Evolutionary conservation across 2,113 vertebrate genomes (phyloP), one percentile per base, ranked within the genome.

Genomic region (Ariopsis seemanni): DNA sequence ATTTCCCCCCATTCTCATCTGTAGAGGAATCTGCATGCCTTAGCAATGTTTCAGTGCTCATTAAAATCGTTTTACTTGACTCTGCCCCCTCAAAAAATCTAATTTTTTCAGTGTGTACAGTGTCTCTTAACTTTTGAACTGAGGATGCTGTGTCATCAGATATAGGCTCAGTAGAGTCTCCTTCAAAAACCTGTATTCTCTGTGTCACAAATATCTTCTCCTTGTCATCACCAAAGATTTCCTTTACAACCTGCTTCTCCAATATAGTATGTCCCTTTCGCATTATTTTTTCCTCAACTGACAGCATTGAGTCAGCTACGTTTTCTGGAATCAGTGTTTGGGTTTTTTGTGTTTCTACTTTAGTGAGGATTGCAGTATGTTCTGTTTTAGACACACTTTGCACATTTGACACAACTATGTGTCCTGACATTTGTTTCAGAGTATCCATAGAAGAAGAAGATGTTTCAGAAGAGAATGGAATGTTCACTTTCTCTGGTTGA

Each of bases 51-150:
- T 90, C 85, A 71, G 71, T 63, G 81, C 86, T 53, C 5, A 81
- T 7, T 81, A 75, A 15, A n/a, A 30, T 50, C 42, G 34, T 62
- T 89, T 94, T 88, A 92, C 87, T 93, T 72, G 71, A 91, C 60
- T 93, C 88, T 48, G 81, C 88, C 12, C 83, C 89, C 11, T 96
- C 94, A 88, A 96, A 96, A 92, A 96, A 96, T 88, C 63, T 94
- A 92, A 96, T 95, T 92, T 96, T 96, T 63, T 96, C 95, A 17
- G 92, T 87, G 91, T 95, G 95, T 87, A 96, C 91, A 14, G 92
- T 91, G 75, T 96, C 93, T 91, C 69, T 94, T 25, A 96, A 91
- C 15, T 91, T 92, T 72, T 93, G 92, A 81, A 95, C 90, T 11
- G 95, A 95, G 1, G 93, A 94, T 0, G 93, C 94, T 0, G 94